Evolutionary conservation across 2,113 vertebrate genomes (phyloP).

Genomic region (Physeter macrocephalus): DNA sequence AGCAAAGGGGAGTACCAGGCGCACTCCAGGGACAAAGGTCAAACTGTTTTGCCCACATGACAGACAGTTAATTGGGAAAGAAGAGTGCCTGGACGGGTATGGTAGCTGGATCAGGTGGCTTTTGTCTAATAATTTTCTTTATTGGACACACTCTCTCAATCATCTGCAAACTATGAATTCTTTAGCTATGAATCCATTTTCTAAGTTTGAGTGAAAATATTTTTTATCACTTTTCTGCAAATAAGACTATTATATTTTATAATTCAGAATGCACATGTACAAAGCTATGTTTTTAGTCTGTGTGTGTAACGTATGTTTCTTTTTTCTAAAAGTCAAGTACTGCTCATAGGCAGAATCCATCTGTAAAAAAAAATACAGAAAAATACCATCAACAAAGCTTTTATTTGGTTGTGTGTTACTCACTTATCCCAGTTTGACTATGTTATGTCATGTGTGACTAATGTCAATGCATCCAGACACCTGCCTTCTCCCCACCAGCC

Average conservation of each 20-base stretch:
- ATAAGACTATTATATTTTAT: not conserved
- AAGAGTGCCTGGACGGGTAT: not conserved
- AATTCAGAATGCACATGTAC: not conserved
- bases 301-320: not conserved
- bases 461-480: not conserved
- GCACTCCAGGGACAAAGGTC: not conserved
- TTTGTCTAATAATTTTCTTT: not conserved
- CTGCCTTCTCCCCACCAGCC: not conserved
- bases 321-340: not conserved
- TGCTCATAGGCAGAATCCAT: not conserved
- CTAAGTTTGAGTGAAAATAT: not conserved
- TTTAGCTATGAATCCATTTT: not conserved
- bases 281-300: not conserved
- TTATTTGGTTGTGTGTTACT: not conserved
- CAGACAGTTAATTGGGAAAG: not conserved
- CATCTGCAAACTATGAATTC: not conserved
- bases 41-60: not conserved
- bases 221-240: not conserved
- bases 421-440: not conserved
- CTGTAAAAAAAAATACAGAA: not conserved
- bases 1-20: rapidly evolving
- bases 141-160: not conserved
- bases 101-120: not conserved
- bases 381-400: not conserved
- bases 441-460: not conserved